Conservation (phyloP, 2,888 invertebrate genomes). For the Polyploca ridens region DNA sequence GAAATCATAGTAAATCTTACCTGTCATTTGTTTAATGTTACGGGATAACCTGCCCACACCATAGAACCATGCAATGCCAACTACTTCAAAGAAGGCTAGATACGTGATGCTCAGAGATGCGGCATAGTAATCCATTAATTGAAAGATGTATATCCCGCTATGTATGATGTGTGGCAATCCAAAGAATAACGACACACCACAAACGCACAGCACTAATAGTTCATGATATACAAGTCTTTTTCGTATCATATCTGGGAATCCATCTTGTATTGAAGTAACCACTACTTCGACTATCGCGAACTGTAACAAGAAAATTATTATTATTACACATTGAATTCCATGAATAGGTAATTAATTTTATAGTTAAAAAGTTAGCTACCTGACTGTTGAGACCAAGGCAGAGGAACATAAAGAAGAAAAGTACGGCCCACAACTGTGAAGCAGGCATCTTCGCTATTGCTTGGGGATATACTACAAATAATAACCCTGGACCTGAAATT, state of each 20-base stretch:
- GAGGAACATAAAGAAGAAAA: constrained; percentile 96
- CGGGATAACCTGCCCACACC: constrained; percentile 91
- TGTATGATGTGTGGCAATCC: constrained; percentile 95
- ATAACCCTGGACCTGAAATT: constrained; percentile 91
- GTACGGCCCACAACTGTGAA: constrained; percentile 94
- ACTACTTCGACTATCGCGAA: constrained; percentile 98
- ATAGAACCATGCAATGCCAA: constrained; percentile 96
- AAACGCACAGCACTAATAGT: constrained; percentile 92
- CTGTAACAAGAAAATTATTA: constrained; percentile 77
- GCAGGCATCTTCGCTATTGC: constrained; percentile 97
- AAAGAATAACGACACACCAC: constrained; percentile 91
- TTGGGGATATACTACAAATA: constrained; percentile 96
- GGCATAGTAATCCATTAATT: constrained; percentile 97
- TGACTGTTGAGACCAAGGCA: constrained; percentile 95
- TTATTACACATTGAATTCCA: neutral
- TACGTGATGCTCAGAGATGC: constrained; percentile 96
- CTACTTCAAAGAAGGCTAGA: constrained; percentile 96
- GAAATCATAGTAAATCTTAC: constrained; percentile 61
- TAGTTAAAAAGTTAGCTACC: constrained; percentile 71
- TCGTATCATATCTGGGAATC: constrained; percentile 94
- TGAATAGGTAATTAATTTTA: neutral
- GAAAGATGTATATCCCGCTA: constrained; percentile 96
- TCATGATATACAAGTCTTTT: constrained; percentile 93
- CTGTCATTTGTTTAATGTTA: constrained; percentile 96
- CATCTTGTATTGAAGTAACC: constrained; percentile 96